Evolutionary conservation across 2,888 invertebrate species (phyloP).

Genomic region (Megamerina dolium): DNA sequence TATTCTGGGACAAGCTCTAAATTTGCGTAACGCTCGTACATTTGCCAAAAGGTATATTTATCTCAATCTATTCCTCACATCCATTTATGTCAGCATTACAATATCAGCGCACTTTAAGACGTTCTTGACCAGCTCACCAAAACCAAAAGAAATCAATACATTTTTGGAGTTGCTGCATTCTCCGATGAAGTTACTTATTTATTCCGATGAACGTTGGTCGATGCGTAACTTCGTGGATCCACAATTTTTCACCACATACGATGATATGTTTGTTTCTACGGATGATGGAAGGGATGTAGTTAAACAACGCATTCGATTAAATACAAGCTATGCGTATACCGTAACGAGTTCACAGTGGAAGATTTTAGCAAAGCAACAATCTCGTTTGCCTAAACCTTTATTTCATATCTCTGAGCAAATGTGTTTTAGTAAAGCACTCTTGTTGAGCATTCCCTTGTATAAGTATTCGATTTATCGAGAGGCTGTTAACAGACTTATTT

Average conservation of each 20-base stretch:
- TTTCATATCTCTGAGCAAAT: conserved; percentile 9
- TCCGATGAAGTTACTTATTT: neutral
- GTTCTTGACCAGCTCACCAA: conserved; percentile 6
- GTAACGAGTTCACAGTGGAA: conserved; percentile 11
- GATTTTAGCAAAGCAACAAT: conserved; percentile 8
- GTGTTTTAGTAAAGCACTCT: conserved; percentile 11
- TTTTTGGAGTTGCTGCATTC: neutral
- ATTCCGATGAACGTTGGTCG: neutral
- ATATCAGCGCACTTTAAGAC: conserved; percentile 5
- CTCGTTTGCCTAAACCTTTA: neutral
- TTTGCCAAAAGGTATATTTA: conserved; percentile 1
- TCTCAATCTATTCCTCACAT: conserved; percentile 2
- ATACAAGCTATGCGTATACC: conserved; percentile 13
- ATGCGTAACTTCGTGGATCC: neutral
- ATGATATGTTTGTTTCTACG: conserved; percentile 12
- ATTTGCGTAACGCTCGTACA: neutral
- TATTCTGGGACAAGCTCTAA: conserved; percentile 7
- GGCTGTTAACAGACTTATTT: conserved; percentile 12
- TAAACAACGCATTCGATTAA: conserved; percentile 7
- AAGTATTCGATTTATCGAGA: conserved; percentile 17
- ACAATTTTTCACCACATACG: neutral
- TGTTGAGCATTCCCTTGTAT: conserved; percentile 16
- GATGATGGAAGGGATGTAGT: conserved; percentile 5
- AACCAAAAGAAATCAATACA: neutral
- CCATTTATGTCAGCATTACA: conserved; percentile 9